phyloP scores from a whole-genome alignment of 1,140 invertebrate species.

The Mercenaria mercenaria region DNA sequence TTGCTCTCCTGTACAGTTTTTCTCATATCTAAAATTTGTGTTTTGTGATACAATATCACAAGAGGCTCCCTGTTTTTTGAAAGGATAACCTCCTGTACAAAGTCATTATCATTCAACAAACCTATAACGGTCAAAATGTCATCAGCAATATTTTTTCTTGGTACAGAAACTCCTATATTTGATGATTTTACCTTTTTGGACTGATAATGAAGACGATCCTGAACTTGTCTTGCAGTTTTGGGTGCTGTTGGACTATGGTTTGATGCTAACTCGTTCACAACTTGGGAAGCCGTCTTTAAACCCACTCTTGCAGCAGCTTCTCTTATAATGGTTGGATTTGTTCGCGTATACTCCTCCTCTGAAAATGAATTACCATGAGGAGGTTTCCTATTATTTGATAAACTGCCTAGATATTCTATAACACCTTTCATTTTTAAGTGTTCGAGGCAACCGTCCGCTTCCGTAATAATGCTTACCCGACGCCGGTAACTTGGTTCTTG shows the following conservation, averaged over 20 bases:
- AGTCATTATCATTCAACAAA: neutral
- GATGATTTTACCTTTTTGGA: slow-evolving; percentile 3
- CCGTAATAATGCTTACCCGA: neutral
- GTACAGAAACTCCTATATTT: neutral
- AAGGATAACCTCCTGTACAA: slow-evolving; percentile 4
- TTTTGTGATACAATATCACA: neutral
- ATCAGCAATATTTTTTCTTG: neutral
- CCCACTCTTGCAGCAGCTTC: neutral
- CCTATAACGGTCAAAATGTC: neutral
- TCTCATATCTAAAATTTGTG: slow-evolving; percentile 6
- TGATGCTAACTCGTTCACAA: neutral
- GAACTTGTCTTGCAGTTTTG: slow-evolving; percentile 27
- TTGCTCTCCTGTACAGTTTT: neutral
- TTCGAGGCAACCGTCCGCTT: neutral
- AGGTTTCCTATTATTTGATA: neutral
- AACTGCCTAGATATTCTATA: neutral
- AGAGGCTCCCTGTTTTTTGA: slow-evolving; percentile 1
- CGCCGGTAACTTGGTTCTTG: neutral
- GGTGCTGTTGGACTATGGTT: neutral
- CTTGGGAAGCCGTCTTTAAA: neutral
- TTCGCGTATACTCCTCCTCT: neutral
- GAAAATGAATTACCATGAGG: slow-evolving; percentile 22
- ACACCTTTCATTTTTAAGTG: neutral
- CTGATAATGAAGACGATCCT: neutral
- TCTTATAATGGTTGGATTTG: neutral